Conservation (phyloP, 2,113 vertebrate genomes). For the Dromas ardeola region DNA sequence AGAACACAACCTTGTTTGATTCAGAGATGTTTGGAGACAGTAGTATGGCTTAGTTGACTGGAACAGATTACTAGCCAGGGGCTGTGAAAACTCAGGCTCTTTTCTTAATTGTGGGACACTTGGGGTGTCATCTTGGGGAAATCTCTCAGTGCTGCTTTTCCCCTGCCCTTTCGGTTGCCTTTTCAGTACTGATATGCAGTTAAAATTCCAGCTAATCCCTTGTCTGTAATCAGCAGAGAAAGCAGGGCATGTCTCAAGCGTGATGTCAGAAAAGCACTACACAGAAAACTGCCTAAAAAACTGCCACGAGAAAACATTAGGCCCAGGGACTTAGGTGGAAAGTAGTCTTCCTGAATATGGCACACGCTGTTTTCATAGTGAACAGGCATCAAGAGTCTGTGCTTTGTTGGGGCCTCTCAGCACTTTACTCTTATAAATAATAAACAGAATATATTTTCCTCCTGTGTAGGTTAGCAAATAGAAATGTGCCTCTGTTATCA, state of each 20-base stretch:
- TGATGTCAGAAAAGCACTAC: not conserved
- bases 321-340: not conserved
- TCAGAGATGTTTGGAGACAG: not conserved
- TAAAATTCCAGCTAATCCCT: slow-evolving; percentile 5
- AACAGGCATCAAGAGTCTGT: not conserved
- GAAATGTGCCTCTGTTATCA: slow-evolving; percentile 6
- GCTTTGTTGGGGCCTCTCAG: not conserved
- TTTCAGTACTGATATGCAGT: not conserved
- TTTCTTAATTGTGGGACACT: not conserved
- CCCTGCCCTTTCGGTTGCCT: not conserved
- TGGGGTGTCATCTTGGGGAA: not conserved
- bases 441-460: slow-evolving; percentile 52
- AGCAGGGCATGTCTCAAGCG: slow-evolving; percentile 43
- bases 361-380: not conserved
- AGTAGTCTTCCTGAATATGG: not conserved
- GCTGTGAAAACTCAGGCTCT: not conserved
- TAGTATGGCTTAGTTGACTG: not conserved
- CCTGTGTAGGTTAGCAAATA: not conserved
- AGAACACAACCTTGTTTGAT: not conserved
- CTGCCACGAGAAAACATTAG: not conserved
- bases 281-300: slow-evolving; percentile 25
- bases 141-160: not conserved
- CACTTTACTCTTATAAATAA: slow-evolving; percentile 57
- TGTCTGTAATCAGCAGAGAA: slow-evolving; percentile 8
- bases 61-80: not conserved